A percentile compares a stretch with the other conserved stretches of the same genome.
phyloP scores from a whole-genome alignment of 2,888 invertebrate species.

The Sarcophaga variegata region DNA sequence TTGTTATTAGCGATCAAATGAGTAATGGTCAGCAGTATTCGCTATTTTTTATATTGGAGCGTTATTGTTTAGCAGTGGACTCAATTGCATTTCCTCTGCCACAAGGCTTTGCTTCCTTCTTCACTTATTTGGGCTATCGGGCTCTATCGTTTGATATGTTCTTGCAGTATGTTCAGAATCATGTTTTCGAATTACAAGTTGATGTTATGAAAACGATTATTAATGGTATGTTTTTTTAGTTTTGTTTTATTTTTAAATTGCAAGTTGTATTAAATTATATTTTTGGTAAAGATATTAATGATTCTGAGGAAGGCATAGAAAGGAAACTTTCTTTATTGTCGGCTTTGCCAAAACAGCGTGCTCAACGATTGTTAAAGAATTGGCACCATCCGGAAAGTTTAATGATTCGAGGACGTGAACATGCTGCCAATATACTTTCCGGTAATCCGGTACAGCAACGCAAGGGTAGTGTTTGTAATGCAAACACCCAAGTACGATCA shows the following conservation, averaged over 20 bases:
- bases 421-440: conserved; percentile 90
- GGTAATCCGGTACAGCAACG: conserved; percentile 84
- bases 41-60: conserved; percentile 90
- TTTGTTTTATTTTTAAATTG: not conserved
- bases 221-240: conserved; percentile 83
- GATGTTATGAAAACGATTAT: conserved; percentile 93
- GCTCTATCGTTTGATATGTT: conserved; percentile 90
- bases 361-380: conserved; percentile 88
- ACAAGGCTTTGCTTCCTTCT: conserved; percentile 94
- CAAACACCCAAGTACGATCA: conserved; percentile 73
- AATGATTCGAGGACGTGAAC: conserved; percentile 90
- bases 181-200: conserved; percentile 93
- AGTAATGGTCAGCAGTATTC: conserved; percentile 87
- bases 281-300: conserved; percentile 81
- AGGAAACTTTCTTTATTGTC: conserved; percentile 89
- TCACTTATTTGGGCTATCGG: conserved; percentile 92
- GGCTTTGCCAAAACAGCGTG: conserved; percentile 89
- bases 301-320: conserved; percentile 84
- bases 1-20: conserved; percentile 86
- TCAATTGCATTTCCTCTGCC: conserved; percentile 92
- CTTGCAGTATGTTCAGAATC: conserved; percentile 91
- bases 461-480: conserved; percentile 68
- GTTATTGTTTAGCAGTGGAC: conserved; percentile 90
- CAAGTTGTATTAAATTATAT: not conserved
- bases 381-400: conserved; percentile 91